Percentiles rank a stretch among this genome's conserved stretches.
These are phyloP conservation scores for Zeuzera pyrina DNA, from an alignment of 2,888 invertebrate species.

Conservation along the genomic window DNA sequence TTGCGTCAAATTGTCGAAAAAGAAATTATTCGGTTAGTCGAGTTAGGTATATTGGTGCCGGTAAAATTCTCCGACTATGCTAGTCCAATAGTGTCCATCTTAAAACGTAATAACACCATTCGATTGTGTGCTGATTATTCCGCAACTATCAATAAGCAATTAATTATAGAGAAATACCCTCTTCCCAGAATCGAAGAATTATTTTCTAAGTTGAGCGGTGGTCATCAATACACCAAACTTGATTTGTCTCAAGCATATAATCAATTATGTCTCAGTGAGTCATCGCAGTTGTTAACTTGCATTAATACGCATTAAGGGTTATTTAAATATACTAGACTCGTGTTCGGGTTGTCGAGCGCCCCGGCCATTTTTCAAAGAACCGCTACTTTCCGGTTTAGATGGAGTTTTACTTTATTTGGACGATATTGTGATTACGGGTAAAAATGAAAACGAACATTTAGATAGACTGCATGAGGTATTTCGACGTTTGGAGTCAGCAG, in stretches of 20 bases:
- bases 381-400: constrained; percentile 11
- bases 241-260: too few relatives aligned
- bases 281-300: too few relatives aligned
- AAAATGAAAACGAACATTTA: constrained; percentile 5
- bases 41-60: background rate
- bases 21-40: background rate
- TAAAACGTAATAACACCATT: constrained; percentile 1
- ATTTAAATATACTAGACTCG: constrained; percentile 3
- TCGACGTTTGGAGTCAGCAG: background rate
- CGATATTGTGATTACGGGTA: constrained; percentile 11
- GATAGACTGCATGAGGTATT: constrained; percentile 10
- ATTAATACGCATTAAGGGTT: constrained; percentile 6
- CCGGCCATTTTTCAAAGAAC: constrained; percentile 17
- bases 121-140: constrained; percentile 7
- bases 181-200: constrained; percentile 9
- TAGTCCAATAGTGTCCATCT: constrained; percentile 3
- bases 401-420: constrained; percentile 12
- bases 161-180: constrained; percentile 9
- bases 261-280: too few relatives aligned
- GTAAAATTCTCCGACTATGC: too few relatives aligned
- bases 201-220: constrained; percentile 6
- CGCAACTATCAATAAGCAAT: constrained; percentile 5
- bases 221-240: too few relatives aligned
- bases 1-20: constrained; percentile 1
- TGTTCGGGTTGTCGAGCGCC: constrained; percentile 12